Base-by-base conservation (phyloP, 1,140 invertebrate genomes). In the Leptopilina boulardi region DNA sequence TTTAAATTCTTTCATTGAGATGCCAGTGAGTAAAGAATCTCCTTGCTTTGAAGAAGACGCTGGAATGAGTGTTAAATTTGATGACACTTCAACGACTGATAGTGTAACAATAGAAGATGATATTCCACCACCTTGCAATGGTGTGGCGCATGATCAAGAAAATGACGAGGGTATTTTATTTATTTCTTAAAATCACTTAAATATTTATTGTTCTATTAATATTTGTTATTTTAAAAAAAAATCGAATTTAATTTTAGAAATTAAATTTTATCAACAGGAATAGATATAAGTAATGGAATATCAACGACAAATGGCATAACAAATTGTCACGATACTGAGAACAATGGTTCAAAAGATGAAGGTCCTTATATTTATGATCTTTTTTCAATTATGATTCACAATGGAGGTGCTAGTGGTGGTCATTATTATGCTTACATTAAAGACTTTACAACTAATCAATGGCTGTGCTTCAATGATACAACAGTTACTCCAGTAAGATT, bases 381-480 rank as follows among this genome's bases (percentile, higher is more conserved):
- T 15, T 98, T 97, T 87, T 96, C 96, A 11, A 97, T 98, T 44
- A 97, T 98, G 96, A 96, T 98, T 73, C 97, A 98, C 90, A 97
- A 96, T 41, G 97, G 97, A 8, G 97, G 95, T 91, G 96, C 97
- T 0, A 95, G 95, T 59, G 97, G 97, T 34, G 97, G 97, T 0
- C 97, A 98, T 91, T 98, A 98, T 90, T 98, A 97, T 89, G 97
- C 96, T 19, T 98, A 98, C 83, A 97, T 98, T 56, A 98, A 97
- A 92, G 97, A 97, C 86, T 96, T 97, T 70, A 91, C 93, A 56
- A 95, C 92, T 41, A 91, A 93, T 18, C 91, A 94, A 79, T 97
- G 96, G 96, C 94, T 94, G 85, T 96, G 96, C 86, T 97, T 96
- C 85, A 97, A 97, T 87, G 96, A 97, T 89, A 94, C 96, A 88